Percentiles rank a stretch among this genome's conserved stretches.
Conservation (phyloP, 2,797 vertebrate genomes). For the Adrianichthys oophorus region DNA sequence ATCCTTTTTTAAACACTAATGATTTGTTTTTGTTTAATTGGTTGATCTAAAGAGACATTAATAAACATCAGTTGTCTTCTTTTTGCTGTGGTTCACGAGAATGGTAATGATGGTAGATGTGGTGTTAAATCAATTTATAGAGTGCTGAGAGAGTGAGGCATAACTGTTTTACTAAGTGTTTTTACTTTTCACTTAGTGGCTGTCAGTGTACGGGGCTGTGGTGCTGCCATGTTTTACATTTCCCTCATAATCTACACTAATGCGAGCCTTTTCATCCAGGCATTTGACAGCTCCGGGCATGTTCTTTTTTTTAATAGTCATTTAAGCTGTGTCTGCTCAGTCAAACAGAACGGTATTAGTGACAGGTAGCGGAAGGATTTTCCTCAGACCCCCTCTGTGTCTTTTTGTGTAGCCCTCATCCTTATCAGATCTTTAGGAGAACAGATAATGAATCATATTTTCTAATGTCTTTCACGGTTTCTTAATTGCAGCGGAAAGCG, state of each 20-base stretch:
- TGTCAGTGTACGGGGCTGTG: not conserved
- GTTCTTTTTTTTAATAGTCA: slow-evolving; percentile 50
- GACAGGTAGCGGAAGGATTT: slow-evolving; percentile 17
- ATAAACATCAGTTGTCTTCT: not conserved
- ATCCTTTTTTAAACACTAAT: too few species aligned
- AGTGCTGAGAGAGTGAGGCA: slow-evolving; percentile 6
- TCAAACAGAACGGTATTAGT: slow-evolving; percentile 24
- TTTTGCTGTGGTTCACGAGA: slow-evolving; percentile 1
- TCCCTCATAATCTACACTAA: slow-evolving; percentile 29
- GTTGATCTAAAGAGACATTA: too few species aligned
- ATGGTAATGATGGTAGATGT: not conserved
- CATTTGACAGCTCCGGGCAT: slow-evolving; percentile 30
- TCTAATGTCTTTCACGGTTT: slow-evolving; percentile 67
- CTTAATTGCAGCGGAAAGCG: slow-evolving; percentile 66
- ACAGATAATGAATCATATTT: slow-evolving; percentile 54
- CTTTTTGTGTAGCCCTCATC: slow-evolving; percentile 45
- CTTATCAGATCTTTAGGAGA: slow-evolving; percentile 50
- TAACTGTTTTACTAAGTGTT: slow-evolving; percentile 9
- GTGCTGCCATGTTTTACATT: slow-evolving; percentile 36
- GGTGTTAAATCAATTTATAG: slow-evolving; percentile 5
- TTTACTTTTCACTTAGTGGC: slow-evolving; percentile 3
- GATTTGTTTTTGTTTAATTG: too few species aligned
- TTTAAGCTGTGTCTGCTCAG: slow-evolving; percentile 33
- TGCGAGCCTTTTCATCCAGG: slow-evolving; percentile 25
- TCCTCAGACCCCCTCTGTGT: slow-evolving; percentile 13